A percentile compares a stretch with the other conserved stretches of the same genome.
Conservation (phyloP, 2,113 vertebrate genomes). For the Furnarius figulus region DNA sequence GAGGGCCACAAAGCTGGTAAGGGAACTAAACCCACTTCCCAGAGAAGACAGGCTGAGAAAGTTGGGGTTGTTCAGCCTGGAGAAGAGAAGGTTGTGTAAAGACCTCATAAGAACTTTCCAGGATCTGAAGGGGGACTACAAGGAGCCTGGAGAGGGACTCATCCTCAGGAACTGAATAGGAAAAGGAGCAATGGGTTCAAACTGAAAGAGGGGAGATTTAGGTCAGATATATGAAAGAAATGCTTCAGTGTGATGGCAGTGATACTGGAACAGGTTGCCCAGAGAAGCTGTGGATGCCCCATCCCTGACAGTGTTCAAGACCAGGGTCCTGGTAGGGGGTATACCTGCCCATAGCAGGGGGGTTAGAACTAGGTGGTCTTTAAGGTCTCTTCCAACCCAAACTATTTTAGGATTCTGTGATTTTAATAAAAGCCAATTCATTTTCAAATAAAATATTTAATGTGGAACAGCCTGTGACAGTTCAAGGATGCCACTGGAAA, state of each 20-base stretch:
- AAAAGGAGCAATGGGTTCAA: not conserved
- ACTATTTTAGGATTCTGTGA: not conserved
- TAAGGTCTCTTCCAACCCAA: not conserved
- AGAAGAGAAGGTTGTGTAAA: not conserved
- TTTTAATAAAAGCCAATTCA: not conserved
- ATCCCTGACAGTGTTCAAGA: not conserved
- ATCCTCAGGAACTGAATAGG: not conserved
- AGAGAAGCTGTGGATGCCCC: not conserved
- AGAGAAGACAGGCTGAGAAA: not conserved
- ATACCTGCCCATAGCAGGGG: not conserved
- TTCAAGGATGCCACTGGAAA: not conserved
- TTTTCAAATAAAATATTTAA: not conserved
- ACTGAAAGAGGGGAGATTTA: not conserved
- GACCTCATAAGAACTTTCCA: not conserved
- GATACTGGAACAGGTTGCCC: not conserved
- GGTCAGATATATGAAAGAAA: not conserved
- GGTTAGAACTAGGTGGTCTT: not conserved
- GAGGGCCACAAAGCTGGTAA: too few species aligned
- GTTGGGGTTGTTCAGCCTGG: not conserved
- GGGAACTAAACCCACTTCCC: not conserved
- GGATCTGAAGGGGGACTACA: not conserved
- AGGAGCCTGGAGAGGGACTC: not conserved
- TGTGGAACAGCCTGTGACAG: not conserved
- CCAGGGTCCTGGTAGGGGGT: not conserved
- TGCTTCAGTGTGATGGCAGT: not conserved